phyloP scores from a whole-genome alignment of 2,888 invertebrate genomes.

The Phalangium opilio region DNA sequence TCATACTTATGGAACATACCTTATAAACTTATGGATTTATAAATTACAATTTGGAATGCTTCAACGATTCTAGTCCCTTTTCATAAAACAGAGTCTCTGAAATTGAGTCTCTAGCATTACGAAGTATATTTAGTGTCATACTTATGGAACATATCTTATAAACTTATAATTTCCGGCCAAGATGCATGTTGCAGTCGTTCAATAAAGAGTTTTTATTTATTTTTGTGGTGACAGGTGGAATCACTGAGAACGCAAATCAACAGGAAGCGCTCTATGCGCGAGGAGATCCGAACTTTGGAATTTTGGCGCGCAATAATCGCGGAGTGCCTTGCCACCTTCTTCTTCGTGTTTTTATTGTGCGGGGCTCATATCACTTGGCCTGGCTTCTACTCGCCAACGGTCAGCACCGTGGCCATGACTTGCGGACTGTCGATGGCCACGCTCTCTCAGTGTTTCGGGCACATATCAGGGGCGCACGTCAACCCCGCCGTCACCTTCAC shows the following conservation, averaged over 20 bases:
- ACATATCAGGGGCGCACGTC: conserved; percentile 79
- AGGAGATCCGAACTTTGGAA: conserved; percentile 69
- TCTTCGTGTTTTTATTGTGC: conserved; percentile 80
- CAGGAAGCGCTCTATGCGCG: conserved; percentile 44
- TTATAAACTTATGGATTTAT: too few species aligned
- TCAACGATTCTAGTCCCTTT: too few species aligned
- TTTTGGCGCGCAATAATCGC: conserved; percentile 82
- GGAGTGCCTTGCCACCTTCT: conserved; percentile 78
- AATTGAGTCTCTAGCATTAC: too few species aligned
- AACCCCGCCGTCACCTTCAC: conserved; percentile 81
- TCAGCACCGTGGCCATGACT: conserved; percentile 15
- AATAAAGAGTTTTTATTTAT: too few species aligned
- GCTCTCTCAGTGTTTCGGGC: conserved; percentile 70
- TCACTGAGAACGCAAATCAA: conserved; percentile 3
- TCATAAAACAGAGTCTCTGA: too few species aligned
- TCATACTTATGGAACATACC: too few species aligned
- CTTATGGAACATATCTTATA: too few species aligned
- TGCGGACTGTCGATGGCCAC: conserved; percentile 56
- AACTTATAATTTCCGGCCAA: too few species aligned
- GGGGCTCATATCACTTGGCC: conserved; percentile 51
- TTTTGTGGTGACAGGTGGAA: too few species aligned
- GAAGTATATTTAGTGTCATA: too few species aligned
- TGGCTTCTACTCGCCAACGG: conserved; percentile 12
- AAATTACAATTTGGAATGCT: too few species aligned
- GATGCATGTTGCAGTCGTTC: too few species aligned